Evolutionary conservation across 2,797 vertebrate genomes (phyloP).

Genomic region (Phataginus tricuspis): DNA sequence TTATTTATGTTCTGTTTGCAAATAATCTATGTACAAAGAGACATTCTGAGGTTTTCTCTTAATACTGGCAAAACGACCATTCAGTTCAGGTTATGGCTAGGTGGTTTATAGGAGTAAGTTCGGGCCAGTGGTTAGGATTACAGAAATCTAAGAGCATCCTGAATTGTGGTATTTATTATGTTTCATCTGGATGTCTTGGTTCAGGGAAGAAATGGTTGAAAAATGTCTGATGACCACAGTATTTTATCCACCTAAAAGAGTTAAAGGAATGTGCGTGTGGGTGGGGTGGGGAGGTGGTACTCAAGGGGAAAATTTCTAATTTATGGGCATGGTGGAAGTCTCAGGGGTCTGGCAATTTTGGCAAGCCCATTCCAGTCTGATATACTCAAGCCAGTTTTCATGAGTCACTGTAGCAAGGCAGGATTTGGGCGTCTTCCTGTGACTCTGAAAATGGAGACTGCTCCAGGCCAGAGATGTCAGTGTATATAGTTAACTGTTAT

Average conservation of each 20-base stretch:
- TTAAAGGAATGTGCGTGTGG: not conserved
- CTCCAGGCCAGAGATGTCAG: slow-evolving; percentile 79
- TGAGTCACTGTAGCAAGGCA: slow-evolving; percentile 24
- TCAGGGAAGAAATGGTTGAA: not conserved
- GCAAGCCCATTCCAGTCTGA: not conserved
- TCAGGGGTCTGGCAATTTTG: slow-evolving; percentile 3
- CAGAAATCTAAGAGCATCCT: not conserved
- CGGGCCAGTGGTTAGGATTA: not conserved
- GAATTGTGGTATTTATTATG: not conserved
- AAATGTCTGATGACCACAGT: not conserved
- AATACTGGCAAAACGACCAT: not conserved
- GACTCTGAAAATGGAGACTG: slow-evolving; percentile 72
- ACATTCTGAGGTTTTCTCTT: not conserved
- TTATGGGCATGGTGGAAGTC: not conserved
- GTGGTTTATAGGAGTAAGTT: not conserved
- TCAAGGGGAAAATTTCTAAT: slow-evolving; percentile 34
- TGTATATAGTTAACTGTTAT: slow-evolving; percentile 82
- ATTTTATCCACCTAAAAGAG: slow-evolving; percentile 27
- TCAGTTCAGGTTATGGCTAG: not conserved
- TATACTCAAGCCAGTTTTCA: not conserved
- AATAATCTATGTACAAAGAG: not conserved
- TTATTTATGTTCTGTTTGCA: slow-evolving; percentile 36
- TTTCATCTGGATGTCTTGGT: not conserved
- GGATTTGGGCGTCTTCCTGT: slow-evolving; percentile 61
- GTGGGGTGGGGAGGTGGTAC: not conserved